Base-by-base conservation (phyloP, 2,797 vertebrate species). In the Acanthiza pusilla region DNA sequence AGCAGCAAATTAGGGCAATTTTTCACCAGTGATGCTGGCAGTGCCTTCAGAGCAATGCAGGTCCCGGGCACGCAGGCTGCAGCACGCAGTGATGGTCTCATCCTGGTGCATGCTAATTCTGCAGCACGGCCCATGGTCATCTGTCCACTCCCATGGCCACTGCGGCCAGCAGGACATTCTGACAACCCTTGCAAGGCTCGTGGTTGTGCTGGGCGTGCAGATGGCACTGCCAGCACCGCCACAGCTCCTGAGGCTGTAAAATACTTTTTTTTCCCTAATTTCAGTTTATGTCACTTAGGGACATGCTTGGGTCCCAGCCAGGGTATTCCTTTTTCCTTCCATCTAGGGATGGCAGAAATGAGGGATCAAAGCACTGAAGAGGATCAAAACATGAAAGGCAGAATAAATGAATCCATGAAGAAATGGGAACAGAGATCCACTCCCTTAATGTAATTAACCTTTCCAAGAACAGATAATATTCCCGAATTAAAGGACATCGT, bases 1-100 rank as follows among this genome's bases (percentile, higher is more conserved):
- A 85, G 88, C 88, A 88, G 94, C 66, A 86, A 96, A 93, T 95
- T 91, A 88, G 93, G 91, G 91, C 66, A 83, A 80, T 93, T 86
- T 96, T 72, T 96, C 85, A 90, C 50, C 30, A 17, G 63, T 7
- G 87, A 23, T 51, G 78, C 65, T 67, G 86, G 66, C 3, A 1
- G 40, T 76, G 74, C 55, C 43, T 85, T 13, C 20, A 45, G 84
- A 91, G 96, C 84, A n/a, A 30, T 8, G 36, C 74, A n/a, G 91
- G 81, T 82, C 84, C 30, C 0, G 1, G 54, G 74, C 40, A 34
- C 0, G 9, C 58, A 50, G 63, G 40, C 81, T 85, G 94, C 91
- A 71, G 86, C 47, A 30, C 2, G 1, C 22, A 5, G n/a, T 1
- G 36, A 25, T 20, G 63, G 21, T 5, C 48, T 89, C 15, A 17